Evolutionary conservation across 2,113 vertebrate species (phyloP).

Genomic region (Entosphenus tridentatus): DNA sequence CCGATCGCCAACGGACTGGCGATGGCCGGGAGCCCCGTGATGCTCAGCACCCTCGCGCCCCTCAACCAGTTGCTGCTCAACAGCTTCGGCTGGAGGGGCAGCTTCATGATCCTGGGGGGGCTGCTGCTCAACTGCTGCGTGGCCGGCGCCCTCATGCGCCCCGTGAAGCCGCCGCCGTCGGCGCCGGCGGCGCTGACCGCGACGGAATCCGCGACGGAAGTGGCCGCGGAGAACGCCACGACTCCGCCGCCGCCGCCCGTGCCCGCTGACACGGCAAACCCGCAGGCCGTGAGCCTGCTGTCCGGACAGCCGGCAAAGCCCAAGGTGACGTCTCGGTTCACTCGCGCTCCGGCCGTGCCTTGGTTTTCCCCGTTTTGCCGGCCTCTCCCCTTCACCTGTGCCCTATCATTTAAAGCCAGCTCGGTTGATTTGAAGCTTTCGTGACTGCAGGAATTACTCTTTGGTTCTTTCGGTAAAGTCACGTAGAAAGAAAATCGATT

Average conservation of each 20-base stretch:
- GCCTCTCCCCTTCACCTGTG: too few relatives aligned
- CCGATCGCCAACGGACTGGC: conserved; percentile 76
- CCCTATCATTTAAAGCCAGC: too few relatives aligned
- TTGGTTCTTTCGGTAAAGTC: too few relatives aligned
- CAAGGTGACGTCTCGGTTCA: neutral
- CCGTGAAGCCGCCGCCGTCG: conserved; percentile 23
- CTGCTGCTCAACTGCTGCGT: conserved; percentile 74
- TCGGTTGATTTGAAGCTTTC: too few relatives aligned
- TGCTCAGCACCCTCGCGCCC: conserved; percentile 73
- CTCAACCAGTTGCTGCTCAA: conserved; percentile 89
- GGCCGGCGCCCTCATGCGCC: conserved; percentile 75
- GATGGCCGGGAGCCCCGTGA: conserved; percentile 93
- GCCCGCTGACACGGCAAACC: conserved; percentile 4
- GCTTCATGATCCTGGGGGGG: conserved; percentile 71
- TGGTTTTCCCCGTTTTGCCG: too few relatives aligned
- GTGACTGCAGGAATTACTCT: too few relatives aligned
- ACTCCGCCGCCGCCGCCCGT: too few relatives aligned
- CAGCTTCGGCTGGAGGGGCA: conserved; percentile 71
- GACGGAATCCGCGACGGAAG: too few relatives aligned
- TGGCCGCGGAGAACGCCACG: too few relatives aligned
- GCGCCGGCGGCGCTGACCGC: too few relatives aligned
- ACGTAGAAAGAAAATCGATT: too few relatives aligned
- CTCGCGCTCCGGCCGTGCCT: too few relatives aligned
- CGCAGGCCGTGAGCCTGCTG: neutral
- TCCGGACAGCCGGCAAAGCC: conserved; percentile 9